Evolutionary conservation across 64 coral and sea anemone species (phyloP).

Genomic region (Acropora yongei): DNA sequence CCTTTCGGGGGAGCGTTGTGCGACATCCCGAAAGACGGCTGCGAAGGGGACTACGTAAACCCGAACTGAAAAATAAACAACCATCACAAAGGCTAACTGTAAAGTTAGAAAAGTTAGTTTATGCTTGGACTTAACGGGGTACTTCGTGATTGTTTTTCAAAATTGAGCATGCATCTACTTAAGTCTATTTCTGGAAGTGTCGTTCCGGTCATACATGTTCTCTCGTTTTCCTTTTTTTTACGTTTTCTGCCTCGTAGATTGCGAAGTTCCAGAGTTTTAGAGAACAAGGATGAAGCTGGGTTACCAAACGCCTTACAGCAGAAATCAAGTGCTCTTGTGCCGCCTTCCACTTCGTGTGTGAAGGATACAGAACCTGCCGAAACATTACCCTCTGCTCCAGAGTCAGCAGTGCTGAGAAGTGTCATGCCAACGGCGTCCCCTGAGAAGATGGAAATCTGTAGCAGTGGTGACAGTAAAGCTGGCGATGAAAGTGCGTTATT

Average conservation of each 20-base stretch:
- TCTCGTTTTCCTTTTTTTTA: neutral
- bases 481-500: neutral
- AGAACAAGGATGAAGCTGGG: neutral
- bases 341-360: neutral
- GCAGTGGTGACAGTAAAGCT: neutral
- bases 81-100: too few relatives aligned
- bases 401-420: neutral
- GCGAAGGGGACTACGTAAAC: too few relatives aligned
- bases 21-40: too few relatives aligned
- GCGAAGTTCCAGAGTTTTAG: slow-evolving; percentile 2
- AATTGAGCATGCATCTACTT: too few relatives aligned
- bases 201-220: too few relatives aligned
- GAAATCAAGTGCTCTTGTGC: slow-evolving; percentile 61
- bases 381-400: neutral
- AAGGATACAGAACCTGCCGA: neutral
- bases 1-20: too few relatives aligned
- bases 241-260: neutral
- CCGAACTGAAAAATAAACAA: too few relatives aligned
- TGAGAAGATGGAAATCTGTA: slow-evolving; percentile 39
- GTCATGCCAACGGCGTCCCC: neutral
- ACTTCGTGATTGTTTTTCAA: too few relatives aligned
- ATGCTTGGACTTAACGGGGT: too few relatives aligned
- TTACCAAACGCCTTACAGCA: slow-evolving; percentile 57
- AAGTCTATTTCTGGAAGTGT: too few relatives aligned
- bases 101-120: too few relatives aligned